Evolutionary conservation across 2,113 vertebrate species (phyloP), one percentile per base, ranked within the genome.

Genomic region (Mobula hypostoma): DNA sequence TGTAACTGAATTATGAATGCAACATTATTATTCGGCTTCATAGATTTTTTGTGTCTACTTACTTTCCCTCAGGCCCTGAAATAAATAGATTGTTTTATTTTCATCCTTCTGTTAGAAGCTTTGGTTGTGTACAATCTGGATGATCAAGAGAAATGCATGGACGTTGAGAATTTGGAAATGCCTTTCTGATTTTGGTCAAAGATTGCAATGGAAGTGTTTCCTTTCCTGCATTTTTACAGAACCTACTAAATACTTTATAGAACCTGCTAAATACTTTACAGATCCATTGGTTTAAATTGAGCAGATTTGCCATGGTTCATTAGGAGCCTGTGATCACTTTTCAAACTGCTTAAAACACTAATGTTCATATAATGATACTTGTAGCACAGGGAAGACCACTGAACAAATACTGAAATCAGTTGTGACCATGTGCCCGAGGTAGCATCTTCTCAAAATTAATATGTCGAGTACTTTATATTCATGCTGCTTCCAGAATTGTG

Each of bases 221-320:
- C 56, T 61, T 7, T 78, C 94, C 29, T 95, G 95, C 91, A 94
- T 27, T 92, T 94, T 94, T 95, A 94, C 94, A 90, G 94, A 76
- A 94, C 94, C 77, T 94, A 93, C 94, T 95, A 94, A 15, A 74
- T 95, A 94, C 90, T 70, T 95, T 90, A 96, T 95, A 94, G 27
- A 61, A n/a, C 94, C 77, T 94, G 94, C 94, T 95, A 94, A 15
- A 74, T 95, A 94, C 90, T 70, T 95, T 90, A 96, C 95, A 94
- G 27, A 61, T 5, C 83, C 48, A 61, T 1, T 58, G 56, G 58
- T 29, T 29, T 85, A 24, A 58, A 58, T 24, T 87, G 56, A 61
- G 83, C 24, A 63, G 48, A 61, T 77, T 3, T 27, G 27, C 24
- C 27, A 24, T 8, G 7, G 1, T 87, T 61, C 21, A 58, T 14